These are phyloP conservation scores for Paratrypauchen microcephalus DNA, from an alignment of 2,797 vertebrate species.

Conservation along the genomic window DNA sequence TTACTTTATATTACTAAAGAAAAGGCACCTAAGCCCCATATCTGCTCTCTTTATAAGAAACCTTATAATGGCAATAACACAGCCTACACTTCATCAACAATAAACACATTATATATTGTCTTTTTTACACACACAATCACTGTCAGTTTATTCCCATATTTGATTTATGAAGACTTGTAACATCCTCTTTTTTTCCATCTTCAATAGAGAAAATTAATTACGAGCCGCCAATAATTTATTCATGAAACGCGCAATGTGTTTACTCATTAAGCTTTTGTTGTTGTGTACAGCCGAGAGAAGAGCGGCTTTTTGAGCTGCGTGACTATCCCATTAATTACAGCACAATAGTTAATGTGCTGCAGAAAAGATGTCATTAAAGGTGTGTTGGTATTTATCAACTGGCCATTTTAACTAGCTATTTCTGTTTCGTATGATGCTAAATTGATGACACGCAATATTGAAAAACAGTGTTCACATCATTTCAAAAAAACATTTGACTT, in stretches of 20 bases:
- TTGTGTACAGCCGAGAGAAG: constrained; percentile 69
- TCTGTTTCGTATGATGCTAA: constrained; percentile 48
- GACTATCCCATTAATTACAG: constrained; percentile 74
- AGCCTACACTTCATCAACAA: constrained; percentile 12
- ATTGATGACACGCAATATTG: constrained; percentile 24
- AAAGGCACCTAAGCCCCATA: neutral
- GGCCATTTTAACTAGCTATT: constrained; percentile 45
- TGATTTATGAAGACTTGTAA: constrained; percentile 69
- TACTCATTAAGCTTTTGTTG: constrained; percentile 79
- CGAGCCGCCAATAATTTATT: constrained; percentile 73
- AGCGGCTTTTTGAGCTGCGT: constrained; percentile 65
- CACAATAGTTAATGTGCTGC: constrained; percentile 73
- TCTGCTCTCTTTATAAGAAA: neutral
- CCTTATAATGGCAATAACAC: neutral
- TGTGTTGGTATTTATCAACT: constrained; percentile 39
- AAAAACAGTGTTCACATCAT: constrained; percentile 15
- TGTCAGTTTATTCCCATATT: constrained; percentile 41
- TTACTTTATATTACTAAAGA: neutral
- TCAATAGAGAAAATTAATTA: constrained; percentile 72
- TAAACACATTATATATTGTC: constrained; percentile 32
- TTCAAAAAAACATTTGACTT: neutral
- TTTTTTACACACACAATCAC: constrained; percentile 22
- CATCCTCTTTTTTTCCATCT: constrained; percentile 40
- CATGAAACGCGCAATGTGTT: constrained; percentile 70
- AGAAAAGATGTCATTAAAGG: constrained; percentile 71